Conservation (phyloP, 2,888 invertebrate genomes). For the Byasa hedistus region DNA sequence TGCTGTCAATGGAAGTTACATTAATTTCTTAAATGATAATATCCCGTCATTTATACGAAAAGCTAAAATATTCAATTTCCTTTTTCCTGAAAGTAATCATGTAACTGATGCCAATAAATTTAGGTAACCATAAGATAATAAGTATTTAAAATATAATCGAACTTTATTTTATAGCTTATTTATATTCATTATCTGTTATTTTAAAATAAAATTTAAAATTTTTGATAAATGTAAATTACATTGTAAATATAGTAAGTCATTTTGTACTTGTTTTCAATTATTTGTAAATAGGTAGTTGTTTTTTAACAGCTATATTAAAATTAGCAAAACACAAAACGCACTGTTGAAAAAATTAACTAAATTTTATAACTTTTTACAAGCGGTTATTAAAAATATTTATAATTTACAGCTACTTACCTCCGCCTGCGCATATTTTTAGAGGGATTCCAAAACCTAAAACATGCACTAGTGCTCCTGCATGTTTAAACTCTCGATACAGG, state of each 20-base stretch:
- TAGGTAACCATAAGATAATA: slow-evolving; percentile 34
- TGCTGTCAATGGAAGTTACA: slow-evolving; percentile 39
- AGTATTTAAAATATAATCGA: neutral
- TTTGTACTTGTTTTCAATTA: too few species aligned
- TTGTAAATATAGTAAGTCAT: too few species aligned
- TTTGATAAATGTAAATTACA: too few species aligned
- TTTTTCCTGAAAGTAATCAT: slow-evolving; percentile 11
- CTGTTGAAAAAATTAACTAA: too few species aligned
- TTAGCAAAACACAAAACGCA: too few species aligned
- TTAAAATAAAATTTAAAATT: too few species aligned
- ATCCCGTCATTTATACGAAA: slow-evolving; percentile 36
- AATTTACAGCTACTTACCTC: slow-evolving; percentile 30
- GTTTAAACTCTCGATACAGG: slow-evolving; percentile 82
- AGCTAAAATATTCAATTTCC: slow-evolving; percentile 31
- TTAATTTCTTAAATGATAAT: slow-evolving; percentile 34
- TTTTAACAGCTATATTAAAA: too few species aligned
- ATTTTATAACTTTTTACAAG: too few species aligned
- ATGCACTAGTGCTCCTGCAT: slow-evolving; percentile 70
- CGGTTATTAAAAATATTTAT: too few species aligned
- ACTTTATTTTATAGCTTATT: neutral
- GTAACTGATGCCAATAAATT: slow-evolving; percentile 44
- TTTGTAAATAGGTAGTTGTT: too few species aligned
- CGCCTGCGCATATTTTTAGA: slow-evolving; percentile 61
- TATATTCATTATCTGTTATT: too few species aligned
- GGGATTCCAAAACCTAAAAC: slow-evolving; percentile 69